Evolutionary conservation across 1,140 invertebrate genomes (phyloP), one percentile per base, ranked within the genome.

Genomic region (Brachionus rubens): DNA sequence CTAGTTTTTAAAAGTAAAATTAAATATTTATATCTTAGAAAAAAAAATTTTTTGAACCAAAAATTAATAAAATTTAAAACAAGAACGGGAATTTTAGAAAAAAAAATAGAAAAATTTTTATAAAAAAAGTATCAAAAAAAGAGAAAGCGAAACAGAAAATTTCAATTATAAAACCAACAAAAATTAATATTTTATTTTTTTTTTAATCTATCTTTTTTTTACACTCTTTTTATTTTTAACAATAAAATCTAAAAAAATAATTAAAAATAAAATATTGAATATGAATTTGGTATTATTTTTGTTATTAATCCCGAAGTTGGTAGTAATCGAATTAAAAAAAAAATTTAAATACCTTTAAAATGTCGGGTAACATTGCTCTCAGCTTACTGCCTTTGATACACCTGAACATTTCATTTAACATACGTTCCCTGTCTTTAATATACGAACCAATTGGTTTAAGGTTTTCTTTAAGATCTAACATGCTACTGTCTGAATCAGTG

Each of bases 351-450:
- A 83, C 82, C 81, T 81, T 81, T 2, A 84, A 75, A 16, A 82
- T 77, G 46, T 83, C 82, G 9, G 83, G 83, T 41, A 84, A 56
- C 56, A 82, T 80, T 7, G 80, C 75, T 19, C 80, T 79, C 26
- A 84, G 77, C 54, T 80, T 82, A 46, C 77, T 52, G 1, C 81
- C 80, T 26, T 78, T 79, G 0, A 84, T 78, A 50, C 81, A 81
- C 3, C 77, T 75, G 47, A 83, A 83, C 80, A 84, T 80, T 67
- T 84, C 78, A 6, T 81, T 78, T 9, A 83, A 59, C 80, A 83
- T 81, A 24, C 79, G 76, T 43, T 80, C 77, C 6, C 80, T 54
- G 46, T 81, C 78, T 46, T 77, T 79, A 7, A 83, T 78, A 68
- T 82, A 84, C 40, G 75, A 77, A 41, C 80, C 77, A 48, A 84